Conservation (phyloP, 1,140 invertebrate genomes). For the Triops cancriformis region DNA sequence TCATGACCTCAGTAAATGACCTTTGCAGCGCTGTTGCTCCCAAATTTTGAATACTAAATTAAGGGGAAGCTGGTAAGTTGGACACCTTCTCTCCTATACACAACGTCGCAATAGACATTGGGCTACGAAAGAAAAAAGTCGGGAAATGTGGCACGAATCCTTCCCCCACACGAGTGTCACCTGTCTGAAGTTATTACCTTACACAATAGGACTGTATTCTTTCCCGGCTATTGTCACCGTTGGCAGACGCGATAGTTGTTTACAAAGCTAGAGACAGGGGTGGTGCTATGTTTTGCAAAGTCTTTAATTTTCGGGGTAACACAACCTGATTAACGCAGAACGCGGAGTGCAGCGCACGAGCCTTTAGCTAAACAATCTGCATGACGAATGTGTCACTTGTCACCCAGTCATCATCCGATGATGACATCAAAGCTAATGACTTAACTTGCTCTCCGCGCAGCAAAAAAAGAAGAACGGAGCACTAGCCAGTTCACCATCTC, state of each 20-base stretch:
- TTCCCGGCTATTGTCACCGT: no score
- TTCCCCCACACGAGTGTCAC: no score
- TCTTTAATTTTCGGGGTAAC: not conserved
- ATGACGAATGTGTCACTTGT: not conserved
- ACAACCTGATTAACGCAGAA: not conserved
- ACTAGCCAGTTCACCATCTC: not conserved
- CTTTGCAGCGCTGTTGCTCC: not conserved
- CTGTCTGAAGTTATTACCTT: no score
- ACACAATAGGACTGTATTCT: no score
- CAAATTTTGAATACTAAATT: not conserved
- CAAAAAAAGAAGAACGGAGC: not conserved
- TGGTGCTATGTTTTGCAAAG: not conserved
- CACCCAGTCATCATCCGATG: not conserved
- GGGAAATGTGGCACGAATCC: not conserved
- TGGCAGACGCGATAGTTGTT: no score
- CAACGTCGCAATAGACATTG: not conserved
- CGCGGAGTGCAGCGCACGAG: not conserved
- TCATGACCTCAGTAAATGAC: not conserved
- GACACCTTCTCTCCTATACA: not conserved
- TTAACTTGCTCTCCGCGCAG: not conserved
- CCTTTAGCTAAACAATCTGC: not conserved
- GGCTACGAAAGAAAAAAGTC: not conserved
- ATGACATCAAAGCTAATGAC: constrained; percentile 6
- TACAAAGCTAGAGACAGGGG: not conserved
- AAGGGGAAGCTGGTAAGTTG: not conserved